Evolutionary conservation across 2,797 vertebrate genomes (phyloP).

Genomic region (Lates japonicus): DNA sequence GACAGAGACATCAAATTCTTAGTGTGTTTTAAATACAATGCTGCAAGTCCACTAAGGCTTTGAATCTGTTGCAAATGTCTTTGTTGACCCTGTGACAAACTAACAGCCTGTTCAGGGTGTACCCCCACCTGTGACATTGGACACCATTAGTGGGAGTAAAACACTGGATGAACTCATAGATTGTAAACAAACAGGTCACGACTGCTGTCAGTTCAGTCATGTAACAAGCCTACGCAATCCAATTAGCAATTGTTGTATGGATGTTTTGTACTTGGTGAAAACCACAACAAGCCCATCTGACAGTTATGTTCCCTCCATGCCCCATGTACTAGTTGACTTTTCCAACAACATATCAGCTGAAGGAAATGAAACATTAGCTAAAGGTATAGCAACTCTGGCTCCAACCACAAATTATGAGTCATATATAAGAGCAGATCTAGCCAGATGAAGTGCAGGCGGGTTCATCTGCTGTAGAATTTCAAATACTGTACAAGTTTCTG

Average conservation of each 20-base stretch:
- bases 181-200: not conserved
- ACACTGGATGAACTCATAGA: conserved; percentile 5
- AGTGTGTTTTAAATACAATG: not conserved
- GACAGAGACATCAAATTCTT: not conserved
- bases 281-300: conserved; percentile 2
- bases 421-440: not conserved
- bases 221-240: conserved; percentile 10
- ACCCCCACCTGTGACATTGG: not conserved
- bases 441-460: not conserved
- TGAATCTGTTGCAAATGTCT: not conserved
- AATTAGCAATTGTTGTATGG: not conserved
- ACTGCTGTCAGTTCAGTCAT: conserved; percentile 9
- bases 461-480: not conserved
- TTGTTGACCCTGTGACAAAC: not conserved
- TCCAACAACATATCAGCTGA: not conserved
- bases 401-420: not conserved
- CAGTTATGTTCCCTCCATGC: not conserved
- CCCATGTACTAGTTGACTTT: conserved; percentile 3
- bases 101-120: not conserved
- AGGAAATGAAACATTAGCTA: not conserved
- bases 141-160: not conserved
- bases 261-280: not conserved
- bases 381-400: not conserved
- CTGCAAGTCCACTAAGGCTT: no score
- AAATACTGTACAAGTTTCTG: conserved; percentile 6